Percentiles rank a stretch among this genome's conserved stretches.
Evolutionary conservation across 2,888 invertebrate genomes (phyloP).

Genomic region (Sinodicranocentrus sp.): DNA sequence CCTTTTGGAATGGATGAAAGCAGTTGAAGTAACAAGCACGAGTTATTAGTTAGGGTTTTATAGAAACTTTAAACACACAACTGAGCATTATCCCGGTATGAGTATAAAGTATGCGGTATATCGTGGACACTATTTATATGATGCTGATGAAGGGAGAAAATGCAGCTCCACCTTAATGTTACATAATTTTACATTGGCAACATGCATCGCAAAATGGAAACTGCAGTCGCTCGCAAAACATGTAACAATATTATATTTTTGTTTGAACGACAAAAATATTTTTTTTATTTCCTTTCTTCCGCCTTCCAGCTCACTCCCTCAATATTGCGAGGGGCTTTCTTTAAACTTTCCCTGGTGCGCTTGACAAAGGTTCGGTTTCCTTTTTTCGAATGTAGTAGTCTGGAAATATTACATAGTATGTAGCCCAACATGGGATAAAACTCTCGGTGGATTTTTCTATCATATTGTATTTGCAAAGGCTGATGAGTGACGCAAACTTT

Average conservation of each 20-base stretch:
- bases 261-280: no score
- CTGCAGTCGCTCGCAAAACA: no score
- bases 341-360: not conserved
- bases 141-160: not conserved
- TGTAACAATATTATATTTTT: not conserved
- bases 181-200: not conserved
- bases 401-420: no score
- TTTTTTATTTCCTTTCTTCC: no score
- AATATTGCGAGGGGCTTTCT: not conserved
- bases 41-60: constrained; percentile 17
- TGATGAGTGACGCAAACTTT: constrained; percentile 19
- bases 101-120: not conserved
- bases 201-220: not conserved
- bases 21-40: constrained; percentile 33
- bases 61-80: not conserved
- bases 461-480: not conserved
- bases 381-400: not conserved
- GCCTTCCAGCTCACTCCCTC: not conserved
- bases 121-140: not conserved
- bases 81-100: not conserved
- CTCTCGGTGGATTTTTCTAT: not conserved
- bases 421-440: not conserved
- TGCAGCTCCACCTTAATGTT: constrained; percentile 11
- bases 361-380: constrained; percentile 5
- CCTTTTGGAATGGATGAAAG: not conserved